Percentiles rank a stretch among this genome's conserved stretches.
phyloP scores from a whole-genome alignment of 2,797 vertebrate species.

The Pseudopleuronectes americanus region DNA sequence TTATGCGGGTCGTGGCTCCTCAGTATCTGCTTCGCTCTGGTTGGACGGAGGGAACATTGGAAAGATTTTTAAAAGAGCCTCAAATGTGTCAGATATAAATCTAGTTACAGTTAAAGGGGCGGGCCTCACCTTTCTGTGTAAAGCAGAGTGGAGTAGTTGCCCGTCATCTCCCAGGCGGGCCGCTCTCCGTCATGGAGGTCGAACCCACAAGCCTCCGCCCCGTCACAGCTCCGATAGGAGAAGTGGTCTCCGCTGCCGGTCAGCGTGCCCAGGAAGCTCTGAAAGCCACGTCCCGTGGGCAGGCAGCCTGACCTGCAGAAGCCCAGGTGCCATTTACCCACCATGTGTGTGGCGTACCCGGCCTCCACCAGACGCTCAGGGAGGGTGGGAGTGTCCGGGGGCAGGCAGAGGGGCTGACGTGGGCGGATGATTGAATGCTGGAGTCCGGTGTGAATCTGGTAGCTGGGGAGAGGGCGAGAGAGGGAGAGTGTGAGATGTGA shows the following conservation, averaged over 20 bases:
- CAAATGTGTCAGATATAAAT: too few relatives aligned
- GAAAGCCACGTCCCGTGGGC: slow-evolving; percentile 92
- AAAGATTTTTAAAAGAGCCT: background rate
- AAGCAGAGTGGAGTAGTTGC: slow-evolving; percentile 93
- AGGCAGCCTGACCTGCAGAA: slow-evolving; percentile 92
- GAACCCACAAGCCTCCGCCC: slow-evolving; percentile 92
- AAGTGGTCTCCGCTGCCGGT: slow-evolving; percentile 95
- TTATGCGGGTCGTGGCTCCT: slow-evolving; percentile 84
- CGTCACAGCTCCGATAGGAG: slow-evolving; percentile 94
- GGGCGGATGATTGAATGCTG: slow-evolving; percentile 95
- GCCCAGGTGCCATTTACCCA: slow-evolving; percentile 97
- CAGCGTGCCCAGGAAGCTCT: slow-evolving; percentile 93
- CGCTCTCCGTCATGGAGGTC: slow-evolving; percentile 92
- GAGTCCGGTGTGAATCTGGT: slow-evolving; percentile 97
- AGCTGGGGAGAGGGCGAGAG: slow-evolving; percentile 74
- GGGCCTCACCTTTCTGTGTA: slow-evolving; percentile 77
- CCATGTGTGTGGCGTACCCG: slow-evolving; percentile 94
- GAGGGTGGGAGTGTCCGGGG: slow-evolving; percentile 87
- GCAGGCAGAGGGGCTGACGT: slow-evolving; percentile 94
- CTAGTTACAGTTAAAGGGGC: too few relatives aligned
- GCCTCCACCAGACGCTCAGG: slow-evolving; percentile 89
- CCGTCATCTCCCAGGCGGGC: slow-evolving; percentile 91
- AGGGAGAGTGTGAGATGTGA: slow-evolving; percentile 10
- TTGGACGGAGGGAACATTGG: slow-evolving; percentile 24
- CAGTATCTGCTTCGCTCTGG: slow-evolving; percentile 89